Conservation (phyloP, 2,797 vertebrate genomes). For the Pteronotus mesoamericanus region DNA sequence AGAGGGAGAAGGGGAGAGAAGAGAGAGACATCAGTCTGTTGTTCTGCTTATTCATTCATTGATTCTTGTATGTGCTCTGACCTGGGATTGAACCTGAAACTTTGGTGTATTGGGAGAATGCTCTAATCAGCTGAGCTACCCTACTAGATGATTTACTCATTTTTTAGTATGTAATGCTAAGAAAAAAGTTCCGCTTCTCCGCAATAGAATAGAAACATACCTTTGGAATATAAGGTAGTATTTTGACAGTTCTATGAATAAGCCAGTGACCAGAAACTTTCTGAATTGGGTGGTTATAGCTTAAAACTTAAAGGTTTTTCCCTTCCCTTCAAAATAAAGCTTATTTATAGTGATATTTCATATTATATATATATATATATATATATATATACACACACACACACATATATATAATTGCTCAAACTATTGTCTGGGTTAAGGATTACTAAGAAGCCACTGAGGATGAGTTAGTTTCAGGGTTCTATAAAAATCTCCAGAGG, state of each 20-base stretch:
- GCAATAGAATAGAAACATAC: background rate
- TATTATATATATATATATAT: too few relatives aligned
- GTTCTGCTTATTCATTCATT: background rate
- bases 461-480: background rate
- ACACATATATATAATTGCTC: background rate
- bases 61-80: background rate
- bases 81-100: background rate
- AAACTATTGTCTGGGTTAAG: background rate
- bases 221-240: background rate
- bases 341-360: background rate
- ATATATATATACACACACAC: background rate
- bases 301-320: background rate
- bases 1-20: too few relatives aligned
- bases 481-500: background rate
- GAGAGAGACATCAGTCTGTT: background rate
- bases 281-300: background rate
- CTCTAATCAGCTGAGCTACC: background rate
- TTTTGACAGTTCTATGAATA: constrained; percentile 7
- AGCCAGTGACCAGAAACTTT: background rate
- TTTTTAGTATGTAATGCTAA: background rate
- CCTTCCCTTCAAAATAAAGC: background rate
- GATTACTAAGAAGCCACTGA: background rate
- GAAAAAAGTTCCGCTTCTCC: background rate
- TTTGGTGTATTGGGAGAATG: background rate
- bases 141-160: background rate